These are phyloP conservation scores for Cynopterus sphinx DNA, from an alignment of 2,797 vertebrate genomes.

Conservation along the genomic window DNA sequence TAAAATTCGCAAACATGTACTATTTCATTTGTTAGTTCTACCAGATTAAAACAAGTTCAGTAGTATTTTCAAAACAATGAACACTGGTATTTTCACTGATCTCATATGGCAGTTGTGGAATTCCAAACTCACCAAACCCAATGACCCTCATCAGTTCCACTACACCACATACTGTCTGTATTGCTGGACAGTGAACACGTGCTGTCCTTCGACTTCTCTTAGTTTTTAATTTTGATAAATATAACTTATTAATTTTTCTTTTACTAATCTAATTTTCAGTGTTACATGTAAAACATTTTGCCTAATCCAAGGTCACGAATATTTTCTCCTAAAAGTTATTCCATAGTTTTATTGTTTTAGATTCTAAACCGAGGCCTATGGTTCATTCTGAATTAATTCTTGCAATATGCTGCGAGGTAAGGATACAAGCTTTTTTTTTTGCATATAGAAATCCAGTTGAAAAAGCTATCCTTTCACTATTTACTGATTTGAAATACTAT, in stretches of 20 bases:
- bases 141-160: too few species aligned
- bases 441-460: not conserved
- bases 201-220: not conserved
- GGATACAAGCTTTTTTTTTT: not conserved
- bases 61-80: not conserved
- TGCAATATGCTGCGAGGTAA: not conserved
- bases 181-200: not conserved
- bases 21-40: slow-evolving; percentile 6
- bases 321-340: not conserved
- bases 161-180: not conserved
- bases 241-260: not conserved
- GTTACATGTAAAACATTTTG: not conserved
- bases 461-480: not conserved
- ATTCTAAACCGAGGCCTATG: not conserved
- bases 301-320: not conserved
- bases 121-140: not conserved
- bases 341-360: not conserved
- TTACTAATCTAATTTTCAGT: not conserved
- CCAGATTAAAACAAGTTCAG: not conserved
- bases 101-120: not conserved
- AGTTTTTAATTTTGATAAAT: not conserved
- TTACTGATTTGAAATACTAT: not conserved
- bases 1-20: not conserved
- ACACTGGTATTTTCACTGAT: not conserved
- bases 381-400: slow-evolving; percentile 6